These are phyloP conservation scores for Trichonephila clavipes DNA, from an alignment of 1,140 invertebrate genomes.

Conservation along the genomic window DNA sequence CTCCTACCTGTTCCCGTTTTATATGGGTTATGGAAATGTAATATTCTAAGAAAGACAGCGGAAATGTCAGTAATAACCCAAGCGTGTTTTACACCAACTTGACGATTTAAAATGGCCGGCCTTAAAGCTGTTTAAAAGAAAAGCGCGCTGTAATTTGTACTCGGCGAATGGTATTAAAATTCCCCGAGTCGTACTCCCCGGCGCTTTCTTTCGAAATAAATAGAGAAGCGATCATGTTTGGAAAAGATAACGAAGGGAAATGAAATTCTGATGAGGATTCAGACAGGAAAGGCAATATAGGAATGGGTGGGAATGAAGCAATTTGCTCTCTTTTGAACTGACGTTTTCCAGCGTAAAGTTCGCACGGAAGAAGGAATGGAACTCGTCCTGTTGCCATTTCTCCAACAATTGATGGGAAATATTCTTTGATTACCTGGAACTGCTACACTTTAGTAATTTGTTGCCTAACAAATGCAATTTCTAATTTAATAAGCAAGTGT, in stretches of 20 bases:
- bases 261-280: constrained; percentile 27
- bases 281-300: neutral
- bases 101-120: neutral
- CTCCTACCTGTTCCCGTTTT: constrained; percentile 17
- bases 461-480: too few relatives aligned
- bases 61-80: constrained; percentile 50
- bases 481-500: too few relatives aligned
- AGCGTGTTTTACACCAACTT: constrained; percentile 42
- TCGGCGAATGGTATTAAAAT: neutral
- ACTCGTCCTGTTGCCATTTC: neutral
- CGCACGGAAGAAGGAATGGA: neutral
- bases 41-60: constrained; percentile 65
- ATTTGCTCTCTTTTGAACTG: neutral
- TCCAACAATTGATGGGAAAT: constrained; percentile 12
- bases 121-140: neutral
- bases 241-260: constrained; percentile 37
- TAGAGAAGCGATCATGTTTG: neutral
- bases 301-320: neutral
- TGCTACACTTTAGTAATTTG: neutral
- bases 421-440: constrained; percentile 7
- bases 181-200: neutral
- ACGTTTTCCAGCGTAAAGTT: neutral
- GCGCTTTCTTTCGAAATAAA: neutral
- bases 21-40: constrained; percentile 64
- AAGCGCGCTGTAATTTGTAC: constrained; percentile 35